Evolutionary conservation across 2,113 vertebrate genomes (phyloP).

Genomic region (Dipodomys spectabilis): DNA sequence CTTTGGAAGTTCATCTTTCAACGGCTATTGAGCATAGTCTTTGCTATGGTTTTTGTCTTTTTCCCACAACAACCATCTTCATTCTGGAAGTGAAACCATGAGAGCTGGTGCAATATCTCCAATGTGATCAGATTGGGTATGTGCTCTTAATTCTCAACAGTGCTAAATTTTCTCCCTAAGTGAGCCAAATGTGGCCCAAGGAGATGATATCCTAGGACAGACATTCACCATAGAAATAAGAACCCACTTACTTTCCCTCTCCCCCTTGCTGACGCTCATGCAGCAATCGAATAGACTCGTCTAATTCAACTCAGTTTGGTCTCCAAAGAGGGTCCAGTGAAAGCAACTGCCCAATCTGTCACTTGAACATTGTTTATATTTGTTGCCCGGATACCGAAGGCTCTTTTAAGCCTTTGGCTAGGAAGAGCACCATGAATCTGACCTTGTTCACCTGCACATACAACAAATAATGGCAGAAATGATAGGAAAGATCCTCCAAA

Average conservation of each 20-base stretch:
- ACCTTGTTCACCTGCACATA: slow-evolving; percentile 72
- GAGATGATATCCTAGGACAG: not conserved
- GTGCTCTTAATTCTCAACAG: slow-evolving; percentile 29
- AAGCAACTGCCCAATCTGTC: slow-evolving; percentile 66
- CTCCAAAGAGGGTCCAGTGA: slow-evolving; percentile 57
- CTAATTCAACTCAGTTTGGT: slow-evolving; percentile 64
- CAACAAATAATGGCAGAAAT: slow-evolving; percentile 71
- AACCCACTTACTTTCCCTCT: not conserved
- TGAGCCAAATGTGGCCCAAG: slow-evolving; percentile 39
- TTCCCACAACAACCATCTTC: not conserved
- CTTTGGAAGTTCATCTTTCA: slow-evolving; percentile 7
- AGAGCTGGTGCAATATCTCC: not conserved
- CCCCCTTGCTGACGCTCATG: not conserved
- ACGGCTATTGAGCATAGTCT: not conserved
- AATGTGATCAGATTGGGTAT: not conserved
- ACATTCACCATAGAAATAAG: not conserved
- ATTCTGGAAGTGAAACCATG: slow-evolving; percentile 3
- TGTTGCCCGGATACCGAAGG: slow-evolving; percentile 76
- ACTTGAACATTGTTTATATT: slow-evolving; percentile 74
- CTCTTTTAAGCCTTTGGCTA: slow-evolving; percentile 76
- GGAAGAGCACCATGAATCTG: slow-evolving; percentile 70
- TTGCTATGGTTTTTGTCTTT: not conserved
- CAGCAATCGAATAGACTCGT: slow-evolving; percentile 57
- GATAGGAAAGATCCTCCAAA: slow-evolving; percentile 67
- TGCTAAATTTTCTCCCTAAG: not conserved